Evolutionary conservation across 1,140 invertebrate genomes (phyloP), one percentile per base, ranked within the genome.

Genomic region (Rhopalosiphum maidis): DNA sequence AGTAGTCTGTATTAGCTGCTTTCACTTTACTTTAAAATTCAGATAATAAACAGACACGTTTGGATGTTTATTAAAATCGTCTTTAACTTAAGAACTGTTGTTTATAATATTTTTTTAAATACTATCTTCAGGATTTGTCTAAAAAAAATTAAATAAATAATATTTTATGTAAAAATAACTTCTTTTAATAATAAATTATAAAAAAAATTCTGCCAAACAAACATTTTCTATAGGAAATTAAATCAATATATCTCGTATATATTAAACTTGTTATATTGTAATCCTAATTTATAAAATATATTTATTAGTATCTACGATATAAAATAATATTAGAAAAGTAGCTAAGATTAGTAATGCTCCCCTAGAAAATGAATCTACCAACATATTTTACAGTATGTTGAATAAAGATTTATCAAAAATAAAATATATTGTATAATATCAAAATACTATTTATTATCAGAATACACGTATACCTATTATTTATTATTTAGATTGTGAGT

Each of bases 11-110:
- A 89, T 89, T 89, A 35, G 35, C n/a, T 3, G 48, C 87, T 54
- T 89, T 89, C 87, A 89, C 46, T 89, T 89, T 54, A 54, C 18
- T 89, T 89, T 89, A 23, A 54, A 89, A 54, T 89, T 89, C 87
- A 8, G 35, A 54, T 54, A 89, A 89, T n/a, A 54, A 89, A 89
- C n/a, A 54, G 48, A 89, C 87, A 89, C n/a, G 87, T 23, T 54
- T 89, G 18, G 35, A 54, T 54, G 48, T 54, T 89, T 89, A 89
- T 89, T 37, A 54, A 54, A 89, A 54, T 88, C 87, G 21, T 48
- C 8, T 89, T 89, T 37, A 35, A 35, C 48, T 1, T 21, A 37
- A 54, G 9, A 2, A 9, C 8, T 54, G n/a, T 37, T 54, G 18
- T 51, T 88, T 37, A 54, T 37, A 21, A 46, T 5, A 25, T 37